Conservation (phyloP, 2,888 invertebrate genomes). For the Meiosimyza platycephala region DNA sequence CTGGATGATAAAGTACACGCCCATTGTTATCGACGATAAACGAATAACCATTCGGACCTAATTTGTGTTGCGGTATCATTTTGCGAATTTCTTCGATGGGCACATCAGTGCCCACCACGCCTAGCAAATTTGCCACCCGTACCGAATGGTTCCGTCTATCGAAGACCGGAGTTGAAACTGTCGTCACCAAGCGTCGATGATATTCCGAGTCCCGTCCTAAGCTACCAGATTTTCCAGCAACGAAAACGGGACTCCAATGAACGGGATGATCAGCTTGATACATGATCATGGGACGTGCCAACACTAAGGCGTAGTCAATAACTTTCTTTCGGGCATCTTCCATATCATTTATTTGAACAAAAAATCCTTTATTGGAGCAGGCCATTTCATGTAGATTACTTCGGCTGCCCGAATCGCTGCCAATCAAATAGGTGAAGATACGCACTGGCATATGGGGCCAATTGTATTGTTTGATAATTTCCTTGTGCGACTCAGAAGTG, state of each 20-base stretch:
- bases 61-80: constrained; percentile 92
- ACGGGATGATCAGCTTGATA: constrained; percentile 91
- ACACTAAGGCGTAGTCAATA: constrained; percentile 92
- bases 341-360: constrained; percentile 86
- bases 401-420: constrained; percentile 89
- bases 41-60: constrained; percentile 96
- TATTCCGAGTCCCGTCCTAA: constrained; percentile 65
- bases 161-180: constrained; percentile 94
- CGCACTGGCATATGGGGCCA: constrained; percentile 94
- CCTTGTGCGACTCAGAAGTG: constrained; percentile 77
- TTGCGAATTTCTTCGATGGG: constrained; percentile 95
- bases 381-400: constrained; percentile 94
- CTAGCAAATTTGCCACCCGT: constrained; percentile 90
- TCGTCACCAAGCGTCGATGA: constrained; percentile 88
- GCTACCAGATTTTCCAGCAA: constrained; percentile 80
- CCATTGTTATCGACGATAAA: constrained; percentile 98
- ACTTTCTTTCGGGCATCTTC: constrained; percentile 93
- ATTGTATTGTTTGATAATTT: constrained; percentile 84
- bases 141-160: constrained; percentile 91
- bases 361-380: constrained; percentile 91
- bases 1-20: constrained; percentile 95
- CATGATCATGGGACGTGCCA: constrained; percentile 96
- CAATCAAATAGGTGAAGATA: constrained; percentile 96
- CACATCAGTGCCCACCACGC: constrained; percentile 97
- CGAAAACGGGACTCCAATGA: constrained; percentile 94